phyloP scores from a whole-genome alignment of 2,888 invertebrate species.

The Mimachlamys varia region DNA sequence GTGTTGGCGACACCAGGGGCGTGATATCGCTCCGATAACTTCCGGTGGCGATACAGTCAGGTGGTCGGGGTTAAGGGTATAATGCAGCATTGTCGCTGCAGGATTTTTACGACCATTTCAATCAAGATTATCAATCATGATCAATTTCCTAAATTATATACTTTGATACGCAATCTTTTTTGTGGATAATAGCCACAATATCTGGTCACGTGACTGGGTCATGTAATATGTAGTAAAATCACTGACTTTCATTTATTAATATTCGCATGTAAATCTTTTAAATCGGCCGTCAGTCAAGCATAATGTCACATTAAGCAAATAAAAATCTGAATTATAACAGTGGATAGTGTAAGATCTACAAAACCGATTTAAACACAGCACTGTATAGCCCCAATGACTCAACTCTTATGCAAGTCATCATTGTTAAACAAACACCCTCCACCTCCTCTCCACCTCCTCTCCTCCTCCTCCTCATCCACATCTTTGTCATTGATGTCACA shows the following conservation, averaged over 20 bases:
- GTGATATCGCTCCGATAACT: constrained; percentile 8
- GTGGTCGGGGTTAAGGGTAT: background rate
- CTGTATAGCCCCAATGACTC: too few species aligned
- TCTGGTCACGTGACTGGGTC: background rate
- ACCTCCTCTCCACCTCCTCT: background rate
- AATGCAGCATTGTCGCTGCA: background rate
- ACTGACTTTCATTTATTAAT: background rate
- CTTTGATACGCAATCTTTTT: background rate
- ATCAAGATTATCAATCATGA: constrained; percentile 5
- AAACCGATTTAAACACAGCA: too few species aligned
- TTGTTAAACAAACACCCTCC: background rate
- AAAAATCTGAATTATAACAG: too few species aligned
- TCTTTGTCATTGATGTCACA: too few species aligned
- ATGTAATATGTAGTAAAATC: background rate
- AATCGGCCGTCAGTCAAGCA: background rate
- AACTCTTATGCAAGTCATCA: too few species aligned
- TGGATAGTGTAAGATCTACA: too few species aligned
- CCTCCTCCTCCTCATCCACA: too few species aligned
- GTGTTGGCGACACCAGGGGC: constrained; percentile 16
- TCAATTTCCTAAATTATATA: background rate
- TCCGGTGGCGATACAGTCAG: constrained; percentile 31
- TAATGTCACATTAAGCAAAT: too few species aligned
- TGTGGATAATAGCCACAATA: background rate
- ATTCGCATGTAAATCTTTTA: background rate
- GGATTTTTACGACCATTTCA: background rate